Base-by-base conservation (phyloP, 2,888 invertebrate genomes). In the Tiliacea citrago region DNA sequence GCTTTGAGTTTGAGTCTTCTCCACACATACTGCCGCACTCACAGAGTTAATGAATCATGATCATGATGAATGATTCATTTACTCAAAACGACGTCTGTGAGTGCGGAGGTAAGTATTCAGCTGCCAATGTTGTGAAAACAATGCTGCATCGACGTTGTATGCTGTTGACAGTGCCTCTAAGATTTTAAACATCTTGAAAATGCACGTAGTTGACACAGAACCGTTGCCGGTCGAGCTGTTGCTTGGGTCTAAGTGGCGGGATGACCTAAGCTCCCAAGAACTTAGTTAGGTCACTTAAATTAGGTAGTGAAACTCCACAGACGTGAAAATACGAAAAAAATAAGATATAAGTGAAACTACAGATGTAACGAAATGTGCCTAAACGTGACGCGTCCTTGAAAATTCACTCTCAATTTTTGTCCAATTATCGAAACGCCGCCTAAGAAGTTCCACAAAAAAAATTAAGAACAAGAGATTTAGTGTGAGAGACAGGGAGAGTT, bases 71-170 rank as follows among this genome's bases (percentile, higher is more conserved):
- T n/a, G n/a, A n/a, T 53, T n/a, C 10, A 53, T 53, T n/a, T 13
- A 53, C 24, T 53, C 12, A 53, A 53, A 53, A 53, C 0, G 24
- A 24, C 6, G 53, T 24, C 9, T 75, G 9, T 21, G 63, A 55
- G 16, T 73, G 63, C 35, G 63, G 35, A 12, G 53, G 51, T 75
- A 75, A 63, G 12, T 63, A 73, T 63, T 24, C 10, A 39, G 12
- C 53, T 12, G 12, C 7, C 13, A 12, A 12, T 75, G 24, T 73
- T 73, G 24, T 75, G 53, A 53, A 63, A 73, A 73, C 75, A 73
- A 24, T 12, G 1, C 0, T 0, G 2, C 45, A 9, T 12, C 12
- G 8, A 75, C 9, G 24, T 74, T 35, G 35, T 49, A 24, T 63
- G 16, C 24, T 53, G 2, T 39, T 9, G 21, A 35, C 51, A 39